These are phyloP conservation scores for Corythaeola cristata DNA, from an alignment of 2,113 vertebrate genomes.

Conservation along the genomic window DNA sequence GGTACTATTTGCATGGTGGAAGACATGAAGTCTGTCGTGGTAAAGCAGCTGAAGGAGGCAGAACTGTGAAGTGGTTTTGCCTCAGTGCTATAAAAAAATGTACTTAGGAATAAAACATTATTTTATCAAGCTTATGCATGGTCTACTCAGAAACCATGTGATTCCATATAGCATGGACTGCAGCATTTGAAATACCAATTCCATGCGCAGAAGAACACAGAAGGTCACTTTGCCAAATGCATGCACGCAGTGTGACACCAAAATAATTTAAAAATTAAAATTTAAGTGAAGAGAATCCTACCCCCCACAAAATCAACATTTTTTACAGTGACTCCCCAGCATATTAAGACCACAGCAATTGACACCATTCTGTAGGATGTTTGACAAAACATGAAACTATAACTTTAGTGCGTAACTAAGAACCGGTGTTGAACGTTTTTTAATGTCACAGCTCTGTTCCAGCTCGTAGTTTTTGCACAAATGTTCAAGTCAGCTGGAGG, in stretches of 20 bases:
- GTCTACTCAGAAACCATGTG: not conserved
- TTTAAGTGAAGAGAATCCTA: not conserved
- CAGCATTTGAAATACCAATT: slow-evolving; percentile 2
- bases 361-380: not conserved
- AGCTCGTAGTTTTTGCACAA: not conserved
- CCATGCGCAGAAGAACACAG: not conserved
- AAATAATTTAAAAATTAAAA: not conserved
- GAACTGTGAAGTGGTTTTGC: not conserved
- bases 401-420: not conserved
- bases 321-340: not conserved
- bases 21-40: not conserved
- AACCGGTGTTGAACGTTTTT: not conserved
- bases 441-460: not conserved
- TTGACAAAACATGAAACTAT: not conserved
- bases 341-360: not conserved
- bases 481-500: not conserved
- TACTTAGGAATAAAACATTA: not conserved
- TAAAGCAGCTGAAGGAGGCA: slow-evolving; percentile 7
- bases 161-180: not conserved
- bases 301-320: not conserved
- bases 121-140: not conserved
- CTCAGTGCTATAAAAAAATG: not conserved
- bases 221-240: not conserved
- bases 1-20: not conserved
- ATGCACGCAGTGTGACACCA: not conserved